Conservation (phyloP, 2,113 vertebrate species). For the Syrrhaptes paradoxus region DNA sequence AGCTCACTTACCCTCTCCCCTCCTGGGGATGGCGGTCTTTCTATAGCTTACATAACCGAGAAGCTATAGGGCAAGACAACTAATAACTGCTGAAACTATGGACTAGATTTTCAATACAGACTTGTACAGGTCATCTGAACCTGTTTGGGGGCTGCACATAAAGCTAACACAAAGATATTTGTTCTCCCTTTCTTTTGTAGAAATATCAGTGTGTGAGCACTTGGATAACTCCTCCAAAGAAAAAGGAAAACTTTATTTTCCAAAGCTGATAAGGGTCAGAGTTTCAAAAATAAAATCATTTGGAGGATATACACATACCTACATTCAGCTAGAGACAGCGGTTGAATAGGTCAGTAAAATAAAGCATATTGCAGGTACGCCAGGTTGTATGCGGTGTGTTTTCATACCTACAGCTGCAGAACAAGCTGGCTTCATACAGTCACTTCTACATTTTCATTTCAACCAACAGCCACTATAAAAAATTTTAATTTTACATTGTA, state of each 20-base stretch:
- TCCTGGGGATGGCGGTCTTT: not conserved
- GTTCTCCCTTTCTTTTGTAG: not conserved
- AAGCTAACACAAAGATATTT: not conserved
- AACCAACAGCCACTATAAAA: not conserved
- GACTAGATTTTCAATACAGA: not conserved
- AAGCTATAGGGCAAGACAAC: not conserved
- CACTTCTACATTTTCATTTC: not conserved
- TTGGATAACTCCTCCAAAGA: not conserved
- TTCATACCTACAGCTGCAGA: not conserved
- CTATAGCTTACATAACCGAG: not conserved
- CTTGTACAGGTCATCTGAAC: not conserved
- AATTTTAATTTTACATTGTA: not conserved
- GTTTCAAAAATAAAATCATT: not conserved
- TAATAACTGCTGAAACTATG: not conserved
- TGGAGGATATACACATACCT: not conserved
- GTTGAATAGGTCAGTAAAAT: not conserved
- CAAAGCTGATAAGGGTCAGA: not conserved
- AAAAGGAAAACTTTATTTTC: not conserved
- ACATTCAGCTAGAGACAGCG: not conserved
- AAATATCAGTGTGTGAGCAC: not conserved
- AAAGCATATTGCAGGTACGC: not conserved
- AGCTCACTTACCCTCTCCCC: no score
- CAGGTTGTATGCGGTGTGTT: accelerated
- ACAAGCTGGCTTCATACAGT: not conserved
- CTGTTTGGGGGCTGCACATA: not conserved